These are phyloP conservation scores for Caenorhabditis doughertyi DNA, from an alignment of 2,888 invertebrate genomes.

Conservation along the genomic window DNA sequence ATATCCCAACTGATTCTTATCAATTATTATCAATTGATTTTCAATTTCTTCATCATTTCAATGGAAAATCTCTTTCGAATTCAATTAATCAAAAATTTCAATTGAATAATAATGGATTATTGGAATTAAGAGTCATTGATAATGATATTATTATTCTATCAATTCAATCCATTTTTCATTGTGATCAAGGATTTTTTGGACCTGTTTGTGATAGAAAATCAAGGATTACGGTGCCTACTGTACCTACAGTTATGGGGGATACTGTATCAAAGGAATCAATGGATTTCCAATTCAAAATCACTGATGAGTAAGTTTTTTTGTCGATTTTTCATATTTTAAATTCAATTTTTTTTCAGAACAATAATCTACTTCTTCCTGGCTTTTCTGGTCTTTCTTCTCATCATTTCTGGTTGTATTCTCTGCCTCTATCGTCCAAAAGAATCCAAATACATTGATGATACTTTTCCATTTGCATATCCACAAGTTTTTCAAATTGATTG, in stretches of 20 bases:
- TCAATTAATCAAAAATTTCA: background rate
- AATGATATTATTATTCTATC: constrained; percentile 24
- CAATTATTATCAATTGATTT: constrained; percentile 8
- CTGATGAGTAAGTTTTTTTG: too few species aligned
- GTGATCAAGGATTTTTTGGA: constrained; percentile 43
- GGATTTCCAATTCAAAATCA: too few species aligned
- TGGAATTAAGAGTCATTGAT: constrained; percentile 24
- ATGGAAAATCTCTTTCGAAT: constrained; percentile 6
- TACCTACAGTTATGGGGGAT: background rate
- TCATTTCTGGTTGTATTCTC: too few species aligned
- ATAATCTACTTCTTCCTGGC: too few species aligned
- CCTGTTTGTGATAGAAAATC: constrained; percentile 21
- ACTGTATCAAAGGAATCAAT: too few species aligned
- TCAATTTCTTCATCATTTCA: constrained; percentile 37
- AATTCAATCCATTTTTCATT: constrained; percentile 19
- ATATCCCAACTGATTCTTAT: background rate
- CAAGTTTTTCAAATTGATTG: too few species aligned
- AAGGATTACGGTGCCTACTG: background rate
- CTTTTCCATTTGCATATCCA: too few species aligned
- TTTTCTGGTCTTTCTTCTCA: too few species aligned
- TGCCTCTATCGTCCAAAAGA: too few species aligned
- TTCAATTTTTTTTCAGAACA: too few species aligned
- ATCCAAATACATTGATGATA: too few species aligned
- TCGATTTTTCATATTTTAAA: too few species aligned
- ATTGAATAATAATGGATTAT: constrained; percentile 25